A percentile compares a stretch with the other conserved stretches of the same genome.
Conservation (phyloP, 2,113 vertebrate species). For the Aphyosemion australe region DNA sequence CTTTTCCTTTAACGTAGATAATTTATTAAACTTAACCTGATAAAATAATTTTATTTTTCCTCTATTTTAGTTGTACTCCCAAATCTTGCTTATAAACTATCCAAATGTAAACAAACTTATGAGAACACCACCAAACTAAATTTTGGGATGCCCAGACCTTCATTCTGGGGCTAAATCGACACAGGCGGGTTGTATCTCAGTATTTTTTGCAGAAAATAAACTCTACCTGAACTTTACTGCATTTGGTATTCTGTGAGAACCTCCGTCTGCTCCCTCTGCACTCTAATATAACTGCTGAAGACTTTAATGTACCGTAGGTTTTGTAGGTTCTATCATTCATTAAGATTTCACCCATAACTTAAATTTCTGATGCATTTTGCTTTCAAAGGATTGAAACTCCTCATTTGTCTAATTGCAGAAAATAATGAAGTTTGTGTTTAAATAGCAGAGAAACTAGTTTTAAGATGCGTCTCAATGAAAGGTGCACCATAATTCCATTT, state of each 20-base stretch:
- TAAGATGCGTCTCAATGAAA: too few species aligned
- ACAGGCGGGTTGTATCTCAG: not conserved
- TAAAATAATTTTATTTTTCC: not conserved
- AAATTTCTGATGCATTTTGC: too few species aligned
- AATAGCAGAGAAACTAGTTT: too few species aligned
- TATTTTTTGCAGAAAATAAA: not conserved
- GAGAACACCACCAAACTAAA: too few species aligned
- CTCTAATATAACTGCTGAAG: not conserved
- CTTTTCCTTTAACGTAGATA: not conserved
- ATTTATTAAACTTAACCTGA: not conserved
- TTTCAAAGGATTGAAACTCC: too few species aligned
- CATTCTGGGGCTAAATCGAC: not conserved
- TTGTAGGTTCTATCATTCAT: not conserved
- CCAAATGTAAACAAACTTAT: not conserved
- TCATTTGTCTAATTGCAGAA: too few species aligned
- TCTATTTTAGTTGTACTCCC: not conserved
- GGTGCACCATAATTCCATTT: too few species aligned
- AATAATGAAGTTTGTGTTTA: too few species aligned
- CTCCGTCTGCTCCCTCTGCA: not conserved
- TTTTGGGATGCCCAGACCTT: not conserved
- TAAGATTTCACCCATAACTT: not conserved
- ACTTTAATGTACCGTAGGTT: slow-evolving; percentile 8
- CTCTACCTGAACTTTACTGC: slow-evolving; percentile 2
- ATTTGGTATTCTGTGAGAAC: not conserved
- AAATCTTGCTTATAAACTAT: not conserved